These are phyloP conservation scores for Indicator indicator DNA, from an alignment of 2,113 vertebrate species.

Conservation along the genomic window DNA sequence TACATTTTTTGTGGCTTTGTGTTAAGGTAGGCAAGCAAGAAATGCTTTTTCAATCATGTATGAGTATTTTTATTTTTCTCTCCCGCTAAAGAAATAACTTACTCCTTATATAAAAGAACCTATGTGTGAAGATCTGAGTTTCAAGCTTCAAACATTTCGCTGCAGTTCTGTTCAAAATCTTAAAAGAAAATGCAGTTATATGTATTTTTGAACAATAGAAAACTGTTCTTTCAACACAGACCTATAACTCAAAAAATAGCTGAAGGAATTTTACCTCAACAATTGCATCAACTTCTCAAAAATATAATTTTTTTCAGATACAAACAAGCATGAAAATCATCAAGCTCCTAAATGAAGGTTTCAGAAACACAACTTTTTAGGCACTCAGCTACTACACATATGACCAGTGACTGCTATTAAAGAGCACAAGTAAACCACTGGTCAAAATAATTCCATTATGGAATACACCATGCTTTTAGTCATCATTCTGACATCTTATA, in stretches of 20 bases:
- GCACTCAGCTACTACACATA: neutral
- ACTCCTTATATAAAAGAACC: neutral
- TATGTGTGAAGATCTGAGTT: neutral
- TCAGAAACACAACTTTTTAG: neutral
- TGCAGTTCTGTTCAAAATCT: neutral
- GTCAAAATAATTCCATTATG: slow-evolving; percentile 16
- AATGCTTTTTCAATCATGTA: slow-evolving; percentile 17
- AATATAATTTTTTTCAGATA: neutral
- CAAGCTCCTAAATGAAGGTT: neutral
- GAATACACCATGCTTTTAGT: neutral
- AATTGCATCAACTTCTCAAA: neutral
- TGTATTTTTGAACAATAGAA: slow-evolving; percentile 2
- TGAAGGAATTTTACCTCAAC: neutral
- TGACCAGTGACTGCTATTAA: neutral
- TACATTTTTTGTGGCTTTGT: slow-evolving; percentile 26
- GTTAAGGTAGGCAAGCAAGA: slow-evolving; percentile 20
- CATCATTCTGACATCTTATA: slow-evolving; percentile 37
- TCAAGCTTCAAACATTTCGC: neutral
- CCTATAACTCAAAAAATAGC: neutral
- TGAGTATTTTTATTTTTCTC: neutral
- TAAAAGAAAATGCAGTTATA: neutral
- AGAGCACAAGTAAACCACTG: neutral
- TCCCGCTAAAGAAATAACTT: neutral
- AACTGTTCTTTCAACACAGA: slow-evolving; percentile 5
- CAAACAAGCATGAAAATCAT: neutral